Conservation (phyloP, 1,140 invertebrate genomes). For the Neomicropteryx cornuta region DNA sequence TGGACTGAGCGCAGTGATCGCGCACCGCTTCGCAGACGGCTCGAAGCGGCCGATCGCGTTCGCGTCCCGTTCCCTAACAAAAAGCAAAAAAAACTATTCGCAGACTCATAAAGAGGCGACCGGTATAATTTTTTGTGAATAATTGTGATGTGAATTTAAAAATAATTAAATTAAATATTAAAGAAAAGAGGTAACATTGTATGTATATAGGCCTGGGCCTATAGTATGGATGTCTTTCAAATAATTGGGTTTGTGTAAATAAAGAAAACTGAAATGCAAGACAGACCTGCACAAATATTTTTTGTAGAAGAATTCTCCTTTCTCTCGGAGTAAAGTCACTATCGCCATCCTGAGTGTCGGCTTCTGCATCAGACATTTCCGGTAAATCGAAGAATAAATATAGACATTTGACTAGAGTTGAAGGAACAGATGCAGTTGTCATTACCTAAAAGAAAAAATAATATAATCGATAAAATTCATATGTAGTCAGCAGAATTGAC, state of each 20-base stretch:
- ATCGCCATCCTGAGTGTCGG: conserved; percentile 55
- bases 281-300: conserved; percentile 88
- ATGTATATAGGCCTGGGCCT: too few species aligned
- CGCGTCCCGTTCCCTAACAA: conserved; percentile 33
- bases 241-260: too few species aligned
- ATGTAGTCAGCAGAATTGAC: too few species aligned
- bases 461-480: too few species aligned
- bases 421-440: conserved; percentile 90
- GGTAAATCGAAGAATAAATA: conserved; percentile 98
- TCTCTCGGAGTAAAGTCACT: conserved; percentile 88
- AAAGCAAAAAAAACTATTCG: conserved; percentile 36
- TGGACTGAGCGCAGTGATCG: conserved; percentile 36
- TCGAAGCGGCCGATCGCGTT: conserved; percentile 32
- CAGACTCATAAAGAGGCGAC: conserved; percentile 43
- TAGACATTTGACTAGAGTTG: conserved; percentile 95
- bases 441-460: conserved; percentile 66
- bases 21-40: conserved; percentile 25
- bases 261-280: conserved; percentile 11
- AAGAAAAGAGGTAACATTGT: too few species aligned
- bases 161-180: too few species aligned
- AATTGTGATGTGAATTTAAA: too few species aligned
- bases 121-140: conserved; percentile 33
- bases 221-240: too few species aligned
- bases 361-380: conserved; percentile 71
- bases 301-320: conserved; percentile 84